phyloP scores from a whole-genome alignment of 2,113 vertebrate species.

The Heptranchias perlo region DNA sequence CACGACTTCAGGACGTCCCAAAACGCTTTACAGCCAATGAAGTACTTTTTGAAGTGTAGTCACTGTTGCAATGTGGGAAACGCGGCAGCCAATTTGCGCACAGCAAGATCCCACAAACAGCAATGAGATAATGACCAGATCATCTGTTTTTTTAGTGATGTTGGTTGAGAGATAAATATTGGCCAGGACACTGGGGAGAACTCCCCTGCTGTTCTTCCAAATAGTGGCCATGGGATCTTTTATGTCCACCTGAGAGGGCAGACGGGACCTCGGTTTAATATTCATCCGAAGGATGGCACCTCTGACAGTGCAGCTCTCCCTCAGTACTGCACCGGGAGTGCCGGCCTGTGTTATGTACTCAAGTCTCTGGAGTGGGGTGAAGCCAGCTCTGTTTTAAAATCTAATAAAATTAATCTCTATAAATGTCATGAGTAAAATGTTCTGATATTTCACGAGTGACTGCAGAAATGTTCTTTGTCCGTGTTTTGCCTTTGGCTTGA shows the following conservation, averaged over 20 bases:
- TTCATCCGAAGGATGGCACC: not conserved
- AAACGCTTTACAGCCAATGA: not conserved
- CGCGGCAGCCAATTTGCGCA: too few species aligned
- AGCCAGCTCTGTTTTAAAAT: not conserved
- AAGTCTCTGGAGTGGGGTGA: not conserved
- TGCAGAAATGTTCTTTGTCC: not conserved
- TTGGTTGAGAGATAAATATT: not conserved
- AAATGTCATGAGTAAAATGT: not conserved
- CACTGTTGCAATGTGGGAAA: not conserved
- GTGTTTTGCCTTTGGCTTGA: not conserved
- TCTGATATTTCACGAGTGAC: not conserved
- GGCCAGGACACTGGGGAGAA: not conserved
- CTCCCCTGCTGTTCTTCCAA: not conserved
- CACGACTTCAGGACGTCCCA: not conserved
- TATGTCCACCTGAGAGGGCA: not conserved
- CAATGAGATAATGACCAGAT: not conserved
- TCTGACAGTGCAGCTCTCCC: not conserved
- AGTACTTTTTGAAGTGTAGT: not conserved
- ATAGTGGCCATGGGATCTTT: not conserved
- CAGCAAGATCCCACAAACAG: not conserved
- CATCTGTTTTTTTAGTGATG: not conserved
- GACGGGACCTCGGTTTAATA: not conserved
- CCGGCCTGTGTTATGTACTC: too few species aligned
- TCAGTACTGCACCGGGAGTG: not conserved
- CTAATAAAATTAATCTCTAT: constrained; percentile 6